A percentile compares a stretch with the other conserved stretches of the same genome.
Evolutionary conservation across 2,888 invertebrate species (phyloP).

Genomic region (Lasiommata megera): DNA sequence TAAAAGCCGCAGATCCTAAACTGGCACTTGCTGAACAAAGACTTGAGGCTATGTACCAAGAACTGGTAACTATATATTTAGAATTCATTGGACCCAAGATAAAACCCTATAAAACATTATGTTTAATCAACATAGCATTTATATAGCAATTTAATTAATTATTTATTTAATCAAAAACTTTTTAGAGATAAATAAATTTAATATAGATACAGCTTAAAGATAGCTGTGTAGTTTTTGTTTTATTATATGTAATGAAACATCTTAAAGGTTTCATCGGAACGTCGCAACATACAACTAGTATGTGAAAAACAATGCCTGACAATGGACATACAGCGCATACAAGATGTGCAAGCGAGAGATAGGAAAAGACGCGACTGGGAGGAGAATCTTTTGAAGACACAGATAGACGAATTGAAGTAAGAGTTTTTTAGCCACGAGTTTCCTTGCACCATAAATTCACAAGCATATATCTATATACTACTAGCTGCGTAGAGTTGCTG

Average conservation of each 20-base stretch:
- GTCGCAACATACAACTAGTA: conserved; percentile 78
- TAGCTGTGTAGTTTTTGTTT: too few relatives aligned
- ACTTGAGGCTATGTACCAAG: conserved; percentile 81
- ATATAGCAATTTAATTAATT: too few relatives aligned
- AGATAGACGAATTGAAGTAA: conserved; percentile 67
- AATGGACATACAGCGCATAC: conserved; percentile 80
- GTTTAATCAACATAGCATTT: neutral
- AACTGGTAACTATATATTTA: conserved; percentile 64
- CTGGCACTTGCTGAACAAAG: conserved; percentile 77
- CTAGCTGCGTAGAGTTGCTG: too few relatives aligned
- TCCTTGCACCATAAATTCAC: too few relatives aligned
- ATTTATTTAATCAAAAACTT: too few relatives aligned
- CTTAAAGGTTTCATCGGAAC: conserved; percentile 78
- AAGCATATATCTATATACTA: too few relatives aligned
- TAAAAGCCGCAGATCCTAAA: conserved; percentile 57
- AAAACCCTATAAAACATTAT: neutral
- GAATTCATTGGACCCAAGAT: neutral
- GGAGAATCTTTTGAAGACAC: conserved; percentile 65
- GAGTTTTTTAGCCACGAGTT: conserved; percentile 20
- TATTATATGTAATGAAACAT: neutral
- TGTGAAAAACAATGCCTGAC: conserved; percentile 82
- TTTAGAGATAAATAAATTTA: too few relatives aligned
- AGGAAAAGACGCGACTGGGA: conserved; percentile 82
- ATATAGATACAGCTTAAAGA: too few relatives aligned
- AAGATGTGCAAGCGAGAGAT: conserved; percentile 78